phyloP scores from a whole-genome alignment of 2,888 invertebrate genomes.

The Pammene aurita region DNA sequence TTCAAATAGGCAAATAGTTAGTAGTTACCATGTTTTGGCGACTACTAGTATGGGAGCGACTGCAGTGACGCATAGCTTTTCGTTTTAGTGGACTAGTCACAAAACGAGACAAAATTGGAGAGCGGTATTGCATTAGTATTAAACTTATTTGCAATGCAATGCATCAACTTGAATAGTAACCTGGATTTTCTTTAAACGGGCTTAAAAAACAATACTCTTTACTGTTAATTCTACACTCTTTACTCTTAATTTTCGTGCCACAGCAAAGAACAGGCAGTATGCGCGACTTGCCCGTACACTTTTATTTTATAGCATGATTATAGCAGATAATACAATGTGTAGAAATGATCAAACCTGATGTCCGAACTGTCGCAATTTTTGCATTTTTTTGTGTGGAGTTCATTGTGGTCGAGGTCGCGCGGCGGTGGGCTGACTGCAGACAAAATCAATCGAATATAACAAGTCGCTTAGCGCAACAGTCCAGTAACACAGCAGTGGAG shows the following conservation, averaged over 20 bases:
- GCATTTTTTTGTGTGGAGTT: conserved; percentile 56
- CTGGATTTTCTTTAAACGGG: conserved; percentile 1
- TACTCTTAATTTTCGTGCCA: no score
- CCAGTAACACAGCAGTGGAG: conserved; percentile 15
- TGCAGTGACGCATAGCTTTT: conserved; percentile 4
- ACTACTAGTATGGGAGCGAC: not conserved
- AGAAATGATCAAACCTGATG: conserved; percentile 55
- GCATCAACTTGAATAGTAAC: conserved; percentile 2
- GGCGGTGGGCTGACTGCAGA: conserved; percentile 52
- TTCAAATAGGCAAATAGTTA: not conserved
- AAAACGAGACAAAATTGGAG: not conserved
- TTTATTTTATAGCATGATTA: conserved; percentile 5
- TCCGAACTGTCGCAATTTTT: conserved; percentile 56
- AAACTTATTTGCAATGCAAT: conserved; percentile 12
- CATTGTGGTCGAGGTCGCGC: conserved; percentile 45
- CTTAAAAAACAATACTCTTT: conserved; percentile 2
- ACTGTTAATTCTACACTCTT: not conserved
- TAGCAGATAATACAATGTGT: conserved; percentile 36
- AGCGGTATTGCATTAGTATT: conserved; percentile 1
- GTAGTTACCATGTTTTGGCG: not conserved
- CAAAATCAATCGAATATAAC: conserved; percentile 49
- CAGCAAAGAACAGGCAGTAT: not conserved
- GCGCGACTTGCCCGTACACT: conserved; percentile 2
- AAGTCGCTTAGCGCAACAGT: conserved; percentile 48
- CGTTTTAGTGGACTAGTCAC: not conserved